Percentiles rank a stretch among this genome's conserved stretches.
These are phyloP conservation scores for Morone chrysops DNA, from an alignment of 2,113 vertebrate genomes.

Conservation along the genomic window DNA sequence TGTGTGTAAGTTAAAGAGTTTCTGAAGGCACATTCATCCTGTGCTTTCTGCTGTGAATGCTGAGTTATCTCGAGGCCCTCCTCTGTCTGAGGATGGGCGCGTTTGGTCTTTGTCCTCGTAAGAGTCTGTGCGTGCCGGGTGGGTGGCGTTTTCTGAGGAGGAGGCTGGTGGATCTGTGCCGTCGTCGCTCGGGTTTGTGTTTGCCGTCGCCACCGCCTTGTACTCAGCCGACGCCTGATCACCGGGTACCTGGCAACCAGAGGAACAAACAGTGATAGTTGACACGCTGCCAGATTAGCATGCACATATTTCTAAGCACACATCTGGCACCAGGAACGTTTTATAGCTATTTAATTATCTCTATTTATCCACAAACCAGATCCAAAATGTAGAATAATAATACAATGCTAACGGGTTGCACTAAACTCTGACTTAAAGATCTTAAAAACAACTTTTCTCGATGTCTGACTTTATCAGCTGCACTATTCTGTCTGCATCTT, in stretches of 20 bases:
- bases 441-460: conserved; percentile 1
- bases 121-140: conserved; percentile 22
- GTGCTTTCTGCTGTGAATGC: conserved; percentile 17
- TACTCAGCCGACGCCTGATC: not conserved
- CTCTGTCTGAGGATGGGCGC: not conserved
- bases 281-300: not conserved
- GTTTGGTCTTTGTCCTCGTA: conserved; percentile 33
- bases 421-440: not conserved
- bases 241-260: conserved; percentile 55
- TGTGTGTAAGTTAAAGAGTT: not conserved
- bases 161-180: not conserved
- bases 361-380: not conserved
- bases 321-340: not conserved
- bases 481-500: conserved; percentile 18
- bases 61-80: not conserved
- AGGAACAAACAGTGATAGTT: conserved; percentile 13
- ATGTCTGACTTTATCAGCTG: not conserved
- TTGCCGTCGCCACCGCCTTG: not conserved
- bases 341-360: not conserved
- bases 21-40: conserved; percentile 15
- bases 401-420: not conserved
- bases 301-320: not conserved
- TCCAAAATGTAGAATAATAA: not conserved
- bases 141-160: conserved; percentile 28
- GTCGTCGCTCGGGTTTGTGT: not conserved